Evolutionary conservation across 2,113 vertebrate genomes (phyloP).

Genomic region (Nothoprocta perdicaria): DNA sequence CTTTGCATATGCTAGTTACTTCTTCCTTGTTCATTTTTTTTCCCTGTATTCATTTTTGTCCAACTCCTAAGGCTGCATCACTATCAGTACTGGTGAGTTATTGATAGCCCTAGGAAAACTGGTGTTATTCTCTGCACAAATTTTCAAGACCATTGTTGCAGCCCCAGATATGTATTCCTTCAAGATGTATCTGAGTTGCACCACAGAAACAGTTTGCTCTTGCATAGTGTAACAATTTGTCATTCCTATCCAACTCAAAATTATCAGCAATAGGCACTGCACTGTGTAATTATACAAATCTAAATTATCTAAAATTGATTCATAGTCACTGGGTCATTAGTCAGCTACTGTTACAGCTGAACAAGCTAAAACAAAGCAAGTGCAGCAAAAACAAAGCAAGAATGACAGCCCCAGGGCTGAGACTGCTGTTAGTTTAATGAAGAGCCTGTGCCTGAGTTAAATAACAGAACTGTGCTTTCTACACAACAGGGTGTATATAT

Average conservation of each 20-base stretch:
- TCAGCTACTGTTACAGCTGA: background rate
- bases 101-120: background rate
- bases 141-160: background rate
- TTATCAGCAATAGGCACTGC: background rate
- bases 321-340: background rate
- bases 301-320: slow-evolving; percentile 4
- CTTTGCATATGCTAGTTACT: fast-evolving
- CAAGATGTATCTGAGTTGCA: background rate
- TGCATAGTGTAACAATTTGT: background rate
- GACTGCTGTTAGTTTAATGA: background rate
- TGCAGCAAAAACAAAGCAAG: background rate
- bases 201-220: background rate
- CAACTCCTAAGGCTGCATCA: background rate
- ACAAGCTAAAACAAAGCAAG: background rate
- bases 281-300: background rate
- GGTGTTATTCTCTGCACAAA: background rate
- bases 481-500: background rate
- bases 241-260: background rate
- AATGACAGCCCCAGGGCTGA: background rate
- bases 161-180: background rate
- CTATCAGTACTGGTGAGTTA: background rate
- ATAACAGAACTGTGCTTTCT: background rate
- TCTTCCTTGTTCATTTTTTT: background rate
- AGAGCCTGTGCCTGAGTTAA: fast-evolving
- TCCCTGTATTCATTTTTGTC: background rate